phyloP scores from a whole-genome alignment of 2,888 invertebrate species.

The Cryptocephalus moraei region DNA sequence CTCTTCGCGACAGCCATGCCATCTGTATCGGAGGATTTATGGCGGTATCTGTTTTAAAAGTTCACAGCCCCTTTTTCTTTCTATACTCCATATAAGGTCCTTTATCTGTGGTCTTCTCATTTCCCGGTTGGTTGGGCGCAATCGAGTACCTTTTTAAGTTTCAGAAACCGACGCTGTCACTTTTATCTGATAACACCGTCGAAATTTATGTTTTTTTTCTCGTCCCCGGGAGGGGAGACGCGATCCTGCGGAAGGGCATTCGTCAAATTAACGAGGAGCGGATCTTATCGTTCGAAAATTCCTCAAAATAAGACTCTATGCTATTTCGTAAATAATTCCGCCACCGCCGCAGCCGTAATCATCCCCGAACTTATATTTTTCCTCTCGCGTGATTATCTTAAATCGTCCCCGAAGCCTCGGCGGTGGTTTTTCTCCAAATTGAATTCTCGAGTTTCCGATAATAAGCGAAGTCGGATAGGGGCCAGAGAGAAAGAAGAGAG shows the following conservation, averaged over 20 bases:
- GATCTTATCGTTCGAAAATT: too few species aligned
- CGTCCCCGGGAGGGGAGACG: slow-evolving; percentile 4
- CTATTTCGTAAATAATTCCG: too few species aligned
- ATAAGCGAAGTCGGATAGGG: too few species aligned
- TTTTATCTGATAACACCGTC: slow-evolving; percentile 34
- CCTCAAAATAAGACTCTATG: too few species aligned
- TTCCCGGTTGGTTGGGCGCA: slow-evolving; percentile 38
- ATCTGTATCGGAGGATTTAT: slow-evolving; percentile 38
- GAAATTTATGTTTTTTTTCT: slow-evolving; percentile 28
- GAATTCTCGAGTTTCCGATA: too few species aligned
- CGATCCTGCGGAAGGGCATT: not conserved
- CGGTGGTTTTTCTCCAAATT: too few species aligned
- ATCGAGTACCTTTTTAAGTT: slow-evolving; percentile 39
- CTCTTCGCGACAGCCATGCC: slow-evolving; percentile 33
- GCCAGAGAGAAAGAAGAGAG: slow-evolving; percentile 1
- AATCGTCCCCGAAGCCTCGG: too few species aligned
- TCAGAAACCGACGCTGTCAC: slow-evolving; percentile 38
- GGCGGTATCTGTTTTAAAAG: slow-evolving; percentile 34
- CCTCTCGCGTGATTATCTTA: too few species aligned
- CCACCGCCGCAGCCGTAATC: too few species aligned
- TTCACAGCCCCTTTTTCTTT: slow-evolving; percentile 30
- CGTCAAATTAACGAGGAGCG: not conserved
- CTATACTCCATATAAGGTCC: slow-evolving; percentile 13
- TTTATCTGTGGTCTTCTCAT: slow-evolving; percentile 37
- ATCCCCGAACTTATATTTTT: too few species aligned